These are phyloP conservation scores for Palaemon carinicauda DNA, from an alignment of 1,140 invertebrate species.

Conservation along the genomic window DNA sequence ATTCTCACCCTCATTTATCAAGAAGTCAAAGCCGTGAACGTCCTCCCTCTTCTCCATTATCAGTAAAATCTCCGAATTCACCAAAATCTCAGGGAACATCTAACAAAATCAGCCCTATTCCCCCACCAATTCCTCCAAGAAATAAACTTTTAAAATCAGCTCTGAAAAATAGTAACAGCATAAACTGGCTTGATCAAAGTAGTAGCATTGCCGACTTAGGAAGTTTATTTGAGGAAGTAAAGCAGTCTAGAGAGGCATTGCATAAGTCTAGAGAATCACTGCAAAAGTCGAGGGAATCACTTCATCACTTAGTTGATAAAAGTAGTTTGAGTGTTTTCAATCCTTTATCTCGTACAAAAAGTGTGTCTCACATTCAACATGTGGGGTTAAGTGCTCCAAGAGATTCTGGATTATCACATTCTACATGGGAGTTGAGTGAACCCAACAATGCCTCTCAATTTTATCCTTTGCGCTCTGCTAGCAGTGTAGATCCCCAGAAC, in stretches of 20 bases:
- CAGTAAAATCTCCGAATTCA: background rate
- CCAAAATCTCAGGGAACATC: background rate
- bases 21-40: background rate
- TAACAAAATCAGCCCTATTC: background rate
- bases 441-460: background rate
- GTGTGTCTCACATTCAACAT: conserved; percentile 31
- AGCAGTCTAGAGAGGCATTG: conserved; percentile 25
- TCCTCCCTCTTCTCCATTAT: background rate
- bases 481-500: background rate
- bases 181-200: conserved; percentile 40
- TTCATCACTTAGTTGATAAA: background rate
- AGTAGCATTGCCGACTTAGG: conserved; percentile 43
- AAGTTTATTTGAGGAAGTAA: conserved; percentile 42
- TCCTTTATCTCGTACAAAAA: conserved; percentile 44
- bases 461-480: background rate
- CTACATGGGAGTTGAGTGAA: conserved; percentile 36
- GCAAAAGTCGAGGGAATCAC: background rate
- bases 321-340: background rate
- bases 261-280: conserved; percentile 34
- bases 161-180: conserved; percentile 12
- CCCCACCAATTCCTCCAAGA: conserved; percentile 28
- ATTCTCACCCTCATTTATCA: too few species aligned
- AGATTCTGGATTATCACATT: conserved; percentile 38
- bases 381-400: conserved; percentile 15
- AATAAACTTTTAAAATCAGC: conserved; percentile 3